phyloP scores from a whole-genome alignment of 2,113 vertebrate genomes.

The Aphelocoma coerulescens region DNA sequence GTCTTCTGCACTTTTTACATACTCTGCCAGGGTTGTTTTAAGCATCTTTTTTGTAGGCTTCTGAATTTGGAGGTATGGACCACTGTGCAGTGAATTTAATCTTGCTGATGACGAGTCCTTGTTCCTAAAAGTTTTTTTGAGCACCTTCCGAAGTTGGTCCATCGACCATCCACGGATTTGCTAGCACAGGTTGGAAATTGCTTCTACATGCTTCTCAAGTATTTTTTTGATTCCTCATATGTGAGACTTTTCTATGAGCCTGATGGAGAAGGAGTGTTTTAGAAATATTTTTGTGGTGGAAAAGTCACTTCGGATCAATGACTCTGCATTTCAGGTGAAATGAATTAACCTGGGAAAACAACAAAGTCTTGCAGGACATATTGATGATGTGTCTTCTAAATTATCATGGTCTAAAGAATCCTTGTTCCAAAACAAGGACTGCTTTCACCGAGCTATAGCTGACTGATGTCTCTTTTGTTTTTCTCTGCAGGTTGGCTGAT shows the following conservation, averaged over 20 bases:
- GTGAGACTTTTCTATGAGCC: background rate
- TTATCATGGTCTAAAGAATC: background rate
- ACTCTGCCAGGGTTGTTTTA: background rate
- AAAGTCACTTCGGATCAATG: background rate
- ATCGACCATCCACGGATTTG: background rate
- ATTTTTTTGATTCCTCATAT: background rate
- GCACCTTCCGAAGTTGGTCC: rapidly evolving
- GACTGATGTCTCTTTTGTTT: background rate
- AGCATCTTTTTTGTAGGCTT: background rate
- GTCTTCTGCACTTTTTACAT: background rate
- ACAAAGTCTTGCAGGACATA: background rate
- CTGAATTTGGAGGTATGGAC: background rate
- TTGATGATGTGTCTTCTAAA: background rate
- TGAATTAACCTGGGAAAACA: background rate
- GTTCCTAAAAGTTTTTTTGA: background rate
- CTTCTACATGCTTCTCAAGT: background rate
- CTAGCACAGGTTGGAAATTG: background rate
- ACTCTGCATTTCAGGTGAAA: background rate
- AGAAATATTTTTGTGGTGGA: background rate
- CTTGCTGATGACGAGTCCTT: background rate
- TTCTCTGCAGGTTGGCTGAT: conserved; percentile 80
- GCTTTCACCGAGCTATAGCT: background rate
- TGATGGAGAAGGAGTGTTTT: background rate
- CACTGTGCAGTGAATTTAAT: background rate
- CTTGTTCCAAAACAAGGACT: background rate